Percentiles rank a stretch among this genome's conserved stretches.
Conservation (phyloP, 2,113 vertebrate genomes). For the Zingel zingel region DNA sequence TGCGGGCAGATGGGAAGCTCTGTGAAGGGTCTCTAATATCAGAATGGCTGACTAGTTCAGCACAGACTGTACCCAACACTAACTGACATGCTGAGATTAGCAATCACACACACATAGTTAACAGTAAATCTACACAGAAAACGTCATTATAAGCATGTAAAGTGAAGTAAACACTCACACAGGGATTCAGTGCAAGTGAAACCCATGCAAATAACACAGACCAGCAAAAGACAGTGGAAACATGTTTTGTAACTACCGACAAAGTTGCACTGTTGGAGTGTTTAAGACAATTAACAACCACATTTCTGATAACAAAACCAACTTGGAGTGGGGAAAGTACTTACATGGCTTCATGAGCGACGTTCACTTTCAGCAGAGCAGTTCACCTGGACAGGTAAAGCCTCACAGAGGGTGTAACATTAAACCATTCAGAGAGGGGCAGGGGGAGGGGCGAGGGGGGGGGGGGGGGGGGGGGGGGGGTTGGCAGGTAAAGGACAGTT, state of each 20-base stretch:
- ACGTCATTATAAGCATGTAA: background rate
- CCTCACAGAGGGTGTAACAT: conserved; percentile 65
- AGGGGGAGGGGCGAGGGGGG: conserved; percentile 25
- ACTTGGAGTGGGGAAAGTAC: conserved; percentile 27
- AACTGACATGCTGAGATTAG: conserved; percentile 9
- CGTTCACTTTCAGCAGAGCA: conserved; percentile 46
- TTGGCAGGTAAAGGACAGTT: conserved; percentile 22
- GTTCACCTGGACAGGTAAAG: conserved; percentile 81
- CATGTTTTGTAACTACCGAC: background rate
- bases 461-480: conserved; percentile 29
- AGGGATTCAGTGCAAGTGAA: conserved; percentile 30
- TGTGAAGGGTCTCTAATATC: conserved; percentile 55
- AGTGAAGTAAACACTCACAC: background rate
- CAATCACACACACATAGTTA: background rate
- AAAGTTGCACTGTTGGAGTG: background rate
- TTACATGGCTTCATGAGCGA: conserved; percentile 63
- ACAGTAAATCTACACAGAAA: background rate
- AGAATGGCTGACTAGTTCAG: conserved; percentile 35
- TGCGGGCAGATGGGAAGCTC: conserved; percentile 64
- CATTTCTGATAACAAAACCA: background rate
- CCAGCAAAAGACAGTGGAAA: background rate
- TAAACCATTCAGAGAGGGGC: conserved; percentile 61
- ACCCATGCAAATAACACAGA: conserved; percentile 14
- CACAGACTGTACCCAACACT: conserved; percentile 21
- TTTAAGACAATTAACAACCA: background rate